Evolutionary conservation across 2,113 vertebrate species (phyloP), one percentile per base, ranked within the genome.

Genomic region (Brachyistius frenatus): DNA sequence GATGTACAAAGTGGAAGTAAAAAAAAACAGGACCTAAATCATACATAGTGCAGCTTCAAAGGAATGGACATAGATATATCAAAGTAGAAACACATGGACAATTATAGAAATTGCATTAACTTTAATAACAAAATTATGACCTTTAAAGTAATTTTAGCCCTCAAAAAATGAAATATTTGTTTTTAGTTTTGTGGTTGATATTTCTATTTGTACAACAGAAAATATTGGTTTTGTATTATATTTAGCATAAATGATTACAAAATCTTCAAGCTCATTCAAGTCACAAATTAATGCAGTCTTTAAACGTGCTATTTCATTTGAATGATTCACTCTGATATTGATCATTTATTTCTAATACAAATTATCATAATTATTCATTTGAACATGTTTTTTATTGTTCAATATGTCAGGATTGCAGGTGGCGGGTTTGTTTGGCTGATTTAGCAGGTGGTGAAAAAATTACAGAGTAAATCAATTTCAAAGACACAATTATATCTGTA

Each of bases 401-500:
- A 63, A 15, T 11, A 44, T 61, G 37, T 79, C 55, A 60, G 23
- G 2, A 44, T 54, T 56, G 41, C 37, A 11, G 10, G 2, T 44
- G 41, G 41, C 4, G 41, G 41, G 10, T 11, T 44, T 11, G 10
- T 44, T 9, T 44, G 10, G 41, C 13, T 44, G 41, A 44, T 64
- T 78, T 49, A 62, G 50, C 76, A 83, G 73, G 69, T 78, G 72
- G 33, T 33, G 31, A n/a, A 10, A 60, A 89, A 84, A 68, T 53
- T 44, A 46, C n/a, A 50, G n/a, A 70, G 66, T 61, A 41, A 84
- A 80, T 77, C 68, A 61, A 57, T 86, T 85, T 88, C 60, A 67
- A 66, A 76, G 47, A 54, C 13, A 63, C 16, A 71, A 73, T 67
- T 73, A 71, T 60, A 78, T 53, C 58, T 39, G n/a, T 52, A n/a